Conservation (phyloP, 2,888 invertebrate species). For the Podotricha telesiphe region DNA sequence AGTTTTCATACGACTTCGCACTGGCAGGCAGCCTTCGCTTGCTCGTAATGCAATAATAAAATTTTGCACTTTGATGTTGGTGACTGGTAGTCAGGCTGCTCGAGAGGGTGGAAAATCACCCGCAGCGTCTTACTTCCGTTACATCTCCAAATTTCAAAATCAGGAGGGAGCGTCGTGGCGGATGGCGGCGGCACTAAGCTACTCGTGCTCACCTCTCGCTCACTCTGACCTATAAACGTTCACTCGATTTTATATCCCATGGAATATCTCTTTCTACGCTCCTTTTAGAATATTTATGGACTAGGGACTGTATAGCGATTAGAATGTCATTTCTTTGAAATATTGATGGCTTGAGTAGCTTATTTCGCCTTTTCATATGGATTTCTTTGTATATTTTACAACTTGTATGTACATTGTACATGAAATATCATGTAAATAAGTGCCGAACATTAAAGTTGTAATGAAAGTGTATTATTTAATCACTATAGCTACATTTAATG, state of each 20-base stretch:
- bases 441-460: slow-evolving; percentile 53
- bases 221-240: slow-evolving; percentile 72
- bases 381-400: slow-evolving; percentile 72
- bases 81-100: slow-evolving; percentile 50
- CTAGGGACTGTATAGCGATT: slow-evolving; percentile 67
- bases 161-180: slow-evolving; percentile 57
- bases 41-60: slow-evolving; percentile 69
- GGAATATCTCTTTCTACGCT: slow-evolving; percentile 67
- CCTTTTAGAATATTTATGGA: slow-evolving; percentile 76
- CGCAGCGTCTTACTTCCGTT: slow-evolving; percentile 59
- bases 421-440: slow-evolving; percentile 56
- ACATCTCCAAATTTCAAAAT: slow-evolving; percentile 56
- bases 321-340: slow-evolving; percentile 73
- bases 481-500: not conserved
- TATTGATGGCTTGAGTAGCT: slow-evolving; percentile 63
- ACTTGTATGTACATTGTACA: slow-evolving; percentile 43
- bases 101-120: slow-evolving; percentile 68
- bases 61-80: slow-evolving; percentile 75
- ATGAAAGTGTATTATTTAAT: slow-evolving; percentile 25
- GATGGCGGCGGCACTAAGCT: slow-evolving; percentile 64
- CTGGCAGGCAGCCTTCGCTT: slow-evolving; percentile 46
- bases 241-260: slow-evolving; percentile 50
- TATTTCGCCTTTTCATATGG: slow-evolving; percentile 65
- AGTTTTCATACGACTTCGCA: slow-evolving; percentile 50
- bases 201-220: slow-evolving; percentile 55